Percentiles rank a stretch among this genome's conserved stretches.
phyloP scores from a whole-genome alignment of 2,113 vertebrate species.

The Pogonocichla stellata region DNA sequence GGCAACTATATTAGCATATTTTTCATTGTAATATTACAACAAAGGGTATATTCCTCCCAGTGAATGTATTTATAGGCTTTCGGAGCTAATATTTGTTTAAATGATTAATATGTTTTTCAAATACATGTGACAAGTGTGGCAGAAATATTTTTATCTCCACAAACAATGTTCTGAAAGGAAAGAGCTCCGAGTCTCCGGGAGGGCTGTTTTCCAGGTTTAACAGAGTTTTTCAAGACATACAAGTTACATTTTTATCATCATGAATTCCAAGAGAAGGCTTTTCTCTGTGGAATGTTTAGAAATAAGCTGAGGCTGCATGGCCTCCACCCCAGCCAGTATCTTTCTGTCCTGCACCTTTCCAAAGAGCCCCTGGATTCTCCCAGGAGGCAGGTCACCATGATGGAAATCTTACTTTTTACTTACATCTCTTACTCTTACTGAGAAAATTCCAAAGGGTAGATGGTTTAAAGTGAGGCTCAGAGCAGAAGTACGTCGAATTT shows the following conservation, averaged over 20 bases:
- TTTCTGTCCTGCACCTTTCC: not conserved
- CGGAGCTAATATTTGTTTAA: constrained; percentile 79
- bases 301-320: not conserved
- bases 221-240: not conserved
- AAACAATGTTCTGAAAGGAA: constrained; percentile 39
- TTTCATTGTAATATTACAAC: constrained; percentile 72
- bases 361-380: not conserved
- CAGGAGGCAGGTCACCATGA: not conserved
- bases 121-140: constrained; percentile 72
- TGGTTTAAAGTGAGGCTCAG: not conserved
- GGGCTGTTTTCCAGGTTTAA: constrained; percentile 34
- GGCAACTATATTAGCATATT: constrained; percentile 73
- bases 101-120: constrained; percentile 82
- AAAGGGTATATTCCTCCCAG: constrained; percentile 68
- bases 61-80: constrained; percentile 71
- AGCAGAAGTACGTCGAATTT: not conserved
- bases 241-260: constrained; percentile 8
- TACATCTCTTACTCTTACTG: not conserved
- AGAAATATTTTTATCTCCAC: constrained; percentile 66
- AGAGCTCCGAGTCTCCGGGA: not conserved
- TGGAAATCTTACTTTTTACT: no score
- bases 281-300: not conserved
- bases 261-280: not conserved
- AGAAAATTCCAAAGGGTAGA: not conserved
- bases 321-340: not conserved